Evolutionary conservation across 2,888 invertebrate genomes (phyloP), one percentile per base, ranked within the genome.

Genomic region (Asteroscopus sphinx): DNA sequence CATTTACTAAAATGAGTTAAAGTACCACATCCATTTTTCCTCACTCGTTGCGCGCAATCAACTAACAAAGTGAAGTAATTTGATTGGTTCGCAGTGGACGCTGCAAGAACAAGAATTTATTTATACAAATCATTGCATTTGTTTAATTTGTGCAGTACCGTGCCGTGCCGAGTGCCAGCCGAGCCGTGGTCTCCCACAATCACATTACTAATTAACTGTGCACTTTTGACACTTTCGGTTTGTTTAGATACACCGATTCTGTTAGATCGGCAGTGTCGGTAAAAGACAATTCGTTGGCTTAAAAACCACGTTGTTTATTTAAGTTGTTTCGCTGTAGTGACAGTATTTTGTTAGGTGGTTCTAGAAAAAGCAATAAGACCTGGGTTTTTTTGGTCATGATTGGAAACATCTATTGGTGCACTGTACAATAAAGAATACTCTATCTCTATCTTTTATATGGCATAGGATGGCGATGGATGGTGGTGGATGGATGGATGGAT

Each of bases 41-140:
- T 7, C n/a, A 26, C 41, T 55, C 48, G 13, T 61, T 53, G 72
- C 55, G 63, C 74, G 83, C 86, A 87, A 87, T 87, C 87, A 87
- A 82, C 89, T 88, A 89, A 88, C 89, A 87, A 76, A 87, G 84
- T 84, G 82, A 80, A 85, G 81, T 89, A 89, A 89, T 86, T 86
- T 81, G 87, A 88, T 89, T 89, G 88, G 82, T 76, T 61, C 44
- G 55, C 67, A 67, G 68, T 73, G 78, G 76, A 77, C 78, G 77
- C 72, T 73, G 80, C 79, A 86, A 81, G 81, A 85, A 82, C 83
- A 81, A 81, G 77, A 82, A 79, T 84, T 76, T 85, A 85, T 85
- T 85, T 84, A 86, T 79, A 84, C 81, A 83, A 85, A 83, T 83
- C 86, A 85, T 84, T 80, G 79, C 76, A 75, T 71, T 76, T 78